Percentiles rank a stretch among this genome's conserved stretches.
These are phyloP conservation scores for Propsilocerus akamusi DNA, from an alignment of 1,140 invertebrate genomes.

Conservation along the genomic window DNA sequence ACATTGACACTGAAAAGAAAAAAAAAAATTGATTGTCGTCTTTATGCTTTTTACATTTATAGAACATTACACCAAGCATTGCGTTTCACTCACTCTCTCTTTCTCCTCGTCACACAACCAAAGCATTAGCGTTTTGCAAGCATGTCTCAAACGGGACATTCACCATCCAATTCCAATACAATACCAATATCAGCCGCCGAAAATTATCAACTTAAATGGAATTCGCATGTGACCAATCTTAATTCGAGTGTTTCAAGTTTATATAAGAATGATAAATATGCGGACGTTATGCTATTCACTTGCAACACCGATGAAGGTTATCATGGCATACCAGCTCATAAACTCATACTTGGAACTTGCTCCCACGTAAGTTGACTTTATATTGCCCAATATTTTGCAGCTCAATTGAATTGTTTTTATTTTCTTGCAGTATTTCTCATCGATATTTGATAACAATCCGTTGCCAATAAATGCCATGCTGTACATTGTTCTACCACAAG, in stretches of 20 bases:
- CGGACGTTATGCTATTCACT: conserved; percentile 66
- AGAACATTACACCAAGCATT: neutral
- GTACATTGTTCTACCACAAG: conserved; percentile 59
- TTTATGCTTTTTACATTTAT: neutral
- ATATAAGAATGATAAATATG: conserved; percentile 49
- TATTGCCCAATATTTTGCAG: neutral
- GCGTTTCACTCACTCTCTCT: neutral
- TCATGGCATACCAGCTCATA: conserved; percentile 64
- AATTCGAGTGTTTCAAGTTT: conserved; percentile 61
- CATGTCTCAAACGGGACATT: neutral
- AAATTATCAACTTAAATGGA: conserved; percentile 75
- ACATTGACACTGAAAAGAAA: neutral
- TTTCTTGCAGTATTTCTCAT: conserved; percentile 27
- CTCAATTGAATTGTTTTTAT: conserved; percentile 8
- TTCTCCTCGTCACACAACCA: neutral
- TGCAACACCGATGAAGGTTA: conserved; percentile 30
- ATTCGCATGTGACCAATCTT: conserved; percentile 58
- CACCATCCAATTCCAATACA: neutral
- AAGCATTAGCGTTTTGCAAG: neutral
- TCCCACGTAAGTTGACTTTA: conserved; percentile 18
- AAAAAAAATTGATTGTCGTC: neutral
- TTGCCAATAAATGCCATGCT: conserved; percentile 31
- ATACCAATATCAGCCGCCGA: conserved; percentile 26
- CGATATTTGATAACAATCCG: conserved; percentile 20
- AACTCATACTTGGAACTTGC: conserved; percentile 69